Percentiles rank a stretch among this genome's conserved stretches.
phyloP scores from a whole-genome alignment of 37 sponge, comb jelly and placozoan genomes.

The Axinella damicornis region DNA sequence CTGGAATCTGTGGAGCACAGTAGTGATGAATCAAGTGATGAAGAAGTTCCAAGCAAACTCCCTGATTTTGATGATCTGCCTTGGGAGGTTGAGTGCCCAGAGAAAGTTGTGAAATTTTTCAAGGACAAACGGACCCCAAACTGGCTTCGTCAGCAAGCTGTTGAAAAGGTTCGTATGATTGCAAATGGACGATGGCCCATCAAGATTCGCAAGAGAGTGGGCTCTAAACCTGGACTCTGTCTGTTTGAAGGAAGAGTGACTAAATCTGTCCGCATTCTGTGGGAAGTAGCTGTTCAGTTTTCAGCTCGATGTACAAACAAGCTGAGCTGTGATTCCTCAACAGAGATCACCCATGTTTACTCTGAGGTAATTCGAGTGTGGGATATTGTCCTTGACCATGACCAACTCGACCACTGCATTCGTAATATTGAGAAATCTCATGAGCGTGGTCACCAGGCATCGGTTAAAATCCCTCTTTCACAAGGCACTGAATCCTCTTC shows the following conservation, averaged over 20 bases:
- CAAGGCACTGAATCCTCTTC: not conserved
- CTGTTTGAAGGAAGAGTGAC: slow-evolving; percentile 39
- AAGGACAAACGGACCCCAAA: not conserved
- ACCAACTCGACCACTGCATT: slow-evolving; percentile 38
- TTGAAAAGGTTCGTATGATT: slow-evolving; percentile 34
- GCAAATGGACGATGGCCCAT: slow-evolving; percentile 37
- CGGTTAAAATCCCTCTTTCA: too few relatives aligned
- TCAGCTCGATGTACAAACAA: slow-evolving; percentile 39
- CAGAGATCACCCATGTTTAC: slow-evolving; percentile 40
- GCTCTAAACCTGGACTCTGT: slow-evolving; percentile 9
- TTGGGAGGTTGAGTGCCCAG: slow-evolving; percentile 80
- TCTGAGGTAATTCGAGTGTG: slow-evolving; percentile 72
- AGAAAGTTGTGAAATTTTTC: slow-evolving; percentile 56
- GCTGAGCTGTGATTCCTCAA: not conserved
- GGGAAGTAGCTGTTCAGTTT: slow-evolving; percentile 65
- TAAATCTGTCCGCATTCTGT: slow-evolving; percentile 47
- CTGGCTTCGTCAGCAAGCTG: not conserved
- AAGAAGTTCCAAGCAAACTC: too few relatives aligned
- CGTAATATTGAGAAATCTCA: slow-evolving; percentile 35
- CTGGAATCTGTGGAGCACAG: too few relatives aligned
- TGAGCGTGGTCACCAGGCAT: too few relatives aligned
- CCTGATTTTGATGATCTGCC: slow-evolving; percentile 12
- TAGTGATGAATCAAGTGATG: too few relatives aligned
- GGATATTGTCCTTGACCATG: slow-evolving; percentile 67
- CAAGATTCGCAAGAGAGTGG: slow-evolving; percentile 14